Conservation (phyloP, 2,888 invertebrate species). For the Melanostoma mellinum region DNA sequence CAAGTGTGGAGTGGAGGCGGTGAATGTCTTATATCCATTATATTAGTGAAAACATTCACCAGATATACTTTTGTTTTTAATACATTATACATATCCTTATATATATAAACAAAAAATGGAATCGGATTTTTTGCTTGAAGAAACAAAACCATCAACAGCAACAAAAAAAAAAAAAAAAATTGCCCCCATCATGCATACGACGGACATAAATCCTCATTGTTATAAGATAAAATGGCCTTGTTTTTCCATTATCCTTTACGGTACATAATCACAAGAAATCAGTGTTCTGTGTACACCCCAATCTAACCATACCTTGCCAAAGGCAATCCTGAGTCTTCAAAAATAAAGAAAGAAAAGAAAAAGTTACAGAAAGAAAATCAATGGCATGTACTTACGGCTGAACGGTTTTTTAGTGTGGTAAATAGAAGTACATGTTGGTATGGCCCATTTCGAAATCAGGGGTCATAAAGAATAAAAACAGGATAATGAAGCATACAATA, state of each 20-base stretch:
- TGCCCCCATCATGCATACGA: background rate
- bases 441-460: slow-evolving; percentile 9
- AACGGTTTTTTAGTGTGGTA: slow-evolving; percentile 48
- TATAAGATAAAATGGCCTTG: slow-evolving; percentile 58
- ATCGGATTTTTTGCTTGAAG: slow-evolving; percentile 20
- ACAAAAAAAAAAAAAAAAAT: slow-evolving; percentile 5
- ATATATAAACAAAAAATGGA: slow-evolving; percentile 4
- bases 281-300: slow-evolving; percentile 29
- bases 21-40: slow-evolving; percentile 29
- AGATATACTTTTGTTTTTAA: slow-evolving; percentile 7
- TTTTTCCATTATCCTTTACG: slow-evolving; percentile 58
- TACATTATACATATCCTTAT: no score
- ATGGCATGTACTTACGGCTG: slow-evolving; percentile 34
- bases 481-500: slow-evolving; percentile 5
- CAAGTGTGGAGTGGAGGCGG: background rate
- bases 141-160: slow-evolving; percentile 19
- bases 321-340: slow-evolving; percentile 16
- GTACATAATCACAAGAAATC: slow-evolving; percentile 59
- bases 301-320: slow-evolving; percentile 22
- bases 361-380: slow-evolving; percentile 38
- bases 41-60: slow-evolving; percentile 29
- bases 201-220: slow-evolving; percentile 58
- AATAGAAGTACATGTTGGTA: slow-evolving; percentile 21
- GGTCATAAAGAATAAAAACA: slow-evolving; percentile 19
- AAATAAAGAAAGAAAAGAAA: slow-evolving; percentile 4